These are phyloP conservation scores for Spodoptera frugiperda DNA, from an alignment of 1,140 invertebrate genomes.

Conservation along the genomic window DNA sequence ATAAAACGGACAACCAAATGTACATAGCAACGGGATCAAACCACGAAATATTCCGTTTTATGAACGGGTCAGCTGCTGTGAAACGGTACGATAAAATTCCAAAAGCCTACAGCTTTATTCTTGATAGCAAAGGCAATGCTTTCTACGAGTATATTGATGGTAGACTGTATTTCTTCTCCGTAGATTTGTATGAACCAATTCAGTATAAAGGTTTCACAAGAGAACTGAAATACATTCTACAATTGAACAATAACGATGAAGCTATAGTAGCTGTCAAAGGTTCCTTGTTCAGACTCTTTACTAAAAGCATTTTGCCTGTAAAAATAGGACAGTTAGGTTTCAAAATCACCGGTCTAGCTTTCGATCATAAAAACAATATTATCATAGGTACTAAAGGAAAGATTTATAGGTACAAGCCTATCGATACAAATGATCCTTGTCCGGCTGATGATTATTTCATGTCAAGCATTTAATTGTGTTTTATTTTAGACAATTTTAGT, in stretches of 20 bases:
- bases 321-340: constrained; percentile 77
- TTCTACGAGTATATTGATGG: constrained; percentile 81
- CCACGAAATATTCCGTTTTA: constrained; percentile 75
- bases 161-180: constrained; percentile 75
- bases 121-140: constrained; percentile 74
- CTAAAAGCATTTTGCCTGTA: constrained; percentile 70
- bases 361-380: constrained; percentile 77
- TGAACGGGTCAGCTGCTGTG: constrained; percentile 77
- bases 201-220: constrained; percentile 80
- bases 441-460: constrained; percentile 80
- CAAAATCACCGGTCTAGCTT: constrained; percentile 78
- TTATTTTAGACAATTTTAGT: constrained; percentile 5
- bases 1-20: constrained; percentile 77
- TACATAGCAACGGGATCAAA: constrained; percentile 76
- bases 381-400: constrained; percentile 81
- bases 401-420: constrained; percentile 77
- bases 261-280: constrained; percentile 78
- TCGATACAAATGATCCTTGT: constrained; percentile 73
- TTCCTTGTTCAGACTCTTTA: constrained; percentile 68
- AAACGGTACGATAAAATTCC: constrained; percentile 77
- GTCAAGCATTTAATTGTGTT: constrained; percentile 66
- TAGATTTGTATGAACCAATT: constrained; percentile 75
- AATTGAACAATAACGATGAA: constrained; percentile 75
- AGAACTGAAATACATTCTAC: constrained; percentile 78
- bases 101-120: constrained; percentile 77